These are phyloP conservation scores for Rhagophthalmus giganteus DNA, from an alignment of 2,888 invertebrate genomes.

Conservation along the genomic window DNA sequence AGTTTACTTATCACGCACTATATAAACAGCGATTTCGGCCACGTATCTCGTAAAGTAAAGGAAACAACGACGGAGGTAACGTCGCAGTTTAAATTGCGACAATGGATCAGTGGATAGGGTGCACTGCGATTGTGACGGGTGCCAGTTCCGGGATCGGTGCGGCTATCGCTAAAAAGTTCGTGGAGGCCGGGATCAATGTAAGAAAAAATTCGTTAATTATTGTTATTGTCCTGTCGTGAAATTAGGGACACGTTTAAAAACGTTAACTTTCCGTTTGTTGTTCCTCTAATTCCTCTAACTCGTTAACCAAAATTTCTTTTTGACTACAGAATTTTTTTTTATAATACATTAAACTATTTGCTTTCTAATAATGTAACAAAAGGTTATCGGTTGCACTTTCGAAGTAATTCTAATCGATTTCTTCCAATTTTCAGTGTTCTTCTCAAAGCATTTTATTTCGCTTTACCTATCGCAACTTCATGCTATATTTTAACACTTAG, in stretches of 20 bases:
- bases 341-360: no score
- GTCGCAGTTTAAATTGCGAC: background rate
- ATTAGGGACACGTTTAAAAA: background rate
- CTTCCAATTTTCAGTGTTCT: no score
- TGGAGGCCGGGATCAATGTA: constrained; percentile 22
- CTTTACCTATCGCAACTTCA: no score
- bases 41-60: constrained; percentile 3
- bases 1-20: background rate
- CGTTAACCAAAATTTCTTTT: no score
- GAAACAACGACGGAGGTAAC: background rate
- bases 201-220: background rate
- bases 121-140: constrained; percentile 22
- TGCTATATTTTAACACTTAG: no score
- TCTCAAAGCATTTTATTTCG: no score
- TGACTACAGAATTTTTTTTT: no score
- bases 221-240: background rate
- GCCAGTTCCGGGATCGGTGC: constrained; percentile 27
- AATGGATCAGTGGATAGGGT: constrained; percentile 25
- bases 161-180: constrained; percentile 23
- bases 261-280: no score
- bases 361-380: no score
- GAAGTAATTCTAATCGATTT: no score
- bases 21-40: constrained; percentile 1
- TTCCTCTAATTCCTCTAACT: background rate
- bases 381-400: no score